phyloP scores from a whole-genome alignment of 1,140 invertebrate genomes.

The Cryptotermes secundus region DNA sequence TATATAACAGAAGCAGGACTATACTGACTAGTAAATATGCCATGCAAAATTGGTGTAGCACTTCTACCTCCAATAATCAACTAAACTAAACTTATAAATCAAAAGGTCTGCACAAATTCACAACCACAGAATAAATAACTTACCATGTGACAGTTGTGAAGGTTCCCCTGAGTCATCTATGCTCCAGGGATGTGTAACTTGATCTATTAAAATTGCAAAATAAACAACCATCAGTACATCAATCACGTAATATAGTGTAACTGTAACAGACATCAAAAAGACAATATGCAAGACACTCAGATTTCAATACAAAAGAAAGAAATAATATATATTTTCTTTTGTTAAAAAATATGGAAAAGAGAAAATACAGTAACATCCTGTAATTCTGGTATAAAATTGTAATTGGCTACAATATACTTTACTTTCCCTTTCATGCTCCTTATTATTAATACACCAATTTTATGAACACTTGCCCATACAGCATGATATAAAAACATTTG shows the following conservation, averaged over 20 bases:
- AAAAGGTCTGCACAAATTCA: conserved; percentile 5
- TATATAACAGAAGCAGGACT: background rate
- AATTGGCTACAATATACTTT: too few relatives aligned
- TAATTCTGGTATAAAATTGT: too few relatives aligned
- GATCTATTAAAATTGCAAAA: conserved; percentile 44
- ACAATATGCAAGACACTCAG: background rate
- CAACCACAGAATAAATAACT: conserved; percentile 29
- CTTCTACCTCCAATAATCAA: background rate
- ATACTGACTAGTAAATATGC: background rate
- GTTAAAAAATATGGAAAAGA: too few relatives aligned
- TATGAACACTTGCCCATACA: too few relatives aligned
- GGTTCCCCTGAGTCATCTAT: conserved; percentile 50
- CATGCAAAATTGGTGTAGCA: background rate
- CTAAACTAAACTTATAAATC: background rate
- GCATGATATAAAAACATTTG: too few relatives aligned
- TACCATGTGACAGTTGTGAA: conserved; percentile 48
- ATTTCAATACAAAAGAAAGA: too few relatives aligned
- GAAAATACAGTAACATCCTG: too few relatives aligned
- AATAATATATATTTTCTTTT: too few relatives aligned
- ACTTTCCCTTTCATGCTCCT: too few relatives aligned
- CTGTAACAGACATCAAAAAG: background rate
- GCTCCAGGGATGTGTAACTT: conserved; percentile 48
- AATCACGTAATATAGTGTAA: background rate
- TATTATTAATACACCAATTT: too few relatives aligned
- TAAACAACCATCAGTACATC: conserved; percentile 17